These are phyloP conservation scores for Gobio occitaniae DNA, from an alignment of 2,797 vertebrate species.

Conservation along the genomic window DNA sequence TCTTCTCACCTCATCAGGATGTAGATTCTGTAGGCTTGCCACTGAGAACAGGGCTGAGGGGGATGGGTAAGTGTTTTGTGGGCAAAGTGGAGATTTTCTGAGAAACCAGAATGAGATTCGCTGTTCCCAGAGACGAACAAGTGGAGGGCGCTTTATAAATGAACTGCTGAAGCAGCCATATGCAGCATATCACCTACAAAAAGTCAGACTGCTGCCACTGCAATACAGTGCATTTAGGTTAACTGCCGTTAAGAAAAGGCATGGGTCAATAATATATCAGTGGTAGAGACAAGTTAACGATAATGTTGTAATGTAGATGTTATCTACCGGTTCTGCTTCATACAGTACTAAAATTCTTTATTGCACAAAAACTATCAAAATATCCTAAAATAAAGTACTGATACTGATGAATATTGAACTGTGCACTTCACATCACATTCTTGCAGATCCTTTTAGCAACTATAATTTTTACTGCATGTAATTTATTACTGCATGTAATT, in stretches of 20 bases:
- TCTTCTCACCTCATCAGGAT: conserved; percentile 63
- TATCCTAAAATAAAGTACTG: not conserved
- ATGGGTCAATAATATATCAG: conserved; percentile 19
- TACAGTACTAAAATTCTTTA: not conserved
- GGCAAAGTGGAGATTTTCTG: not conserved
- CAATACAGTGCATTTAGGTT: not conserved
- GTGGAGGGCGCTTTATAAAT: conserved; percentile 29
- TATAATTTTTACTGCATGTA: not conserved
- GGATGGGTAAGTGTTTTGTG: not conserved
- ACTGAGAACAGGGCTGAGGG: conserved; percentile 2
- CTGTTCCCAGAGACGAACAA: conserved; percentile 23
- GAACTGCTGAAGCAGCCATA: conserved; percentile 9
- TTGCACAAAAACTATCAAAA: not conserved
- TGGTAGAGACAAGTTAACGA: not conserved
- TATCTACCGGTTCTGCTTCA: conserved; percentile 1
- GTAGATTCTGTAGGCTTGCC: conserved; percentile 49
- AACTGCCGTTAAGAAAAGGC: not conserved
- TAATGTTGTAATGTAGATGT: not conserved
- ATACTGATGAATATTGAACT: not conserved
- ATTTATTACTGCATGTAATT: not conserved
- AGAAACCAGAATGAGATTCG: conserved; percentile 4
- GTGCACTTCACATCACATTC: not conserved
- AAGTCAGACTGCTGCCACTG: not conserved
- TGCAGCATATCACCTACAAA: not conserved
- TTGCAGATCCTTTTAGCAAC: not conserved